phyloP scores from a whole-genome alignment of 1,140 invertebrate genomes.

The Eriocheir sinensis region DNA sequence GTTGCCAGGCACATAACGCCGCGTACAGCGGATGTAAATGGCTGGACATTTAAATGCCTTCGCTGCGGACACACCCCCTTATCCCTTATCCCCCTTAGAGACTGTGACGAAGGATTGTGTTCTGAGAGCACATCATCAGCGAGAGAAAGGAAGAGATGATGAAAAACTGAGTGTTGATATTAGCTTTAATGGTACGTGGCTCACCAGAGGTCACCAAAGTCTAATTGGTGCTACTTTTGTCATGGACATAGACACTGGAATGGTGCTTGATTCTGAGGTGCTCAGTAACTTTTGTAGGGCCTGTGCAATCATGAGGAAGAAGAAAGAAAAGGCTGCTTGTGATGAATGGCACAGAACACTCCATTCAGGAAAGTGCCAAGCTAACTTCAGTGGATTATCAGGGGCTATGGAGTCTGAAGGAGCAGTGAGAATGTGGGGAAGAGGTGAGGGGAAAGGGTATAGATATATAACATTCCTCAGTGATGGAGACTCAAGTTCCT shows the following conservation, averaged over 20 bases:
- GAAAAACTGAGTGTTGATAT: neutral
- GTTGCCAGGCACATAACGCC: too few species aligned
- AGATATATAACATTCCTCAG: constrained; percentile 40
- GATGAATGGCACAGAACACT: neutral
- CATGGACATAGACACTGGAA: constrained; percentile 21
- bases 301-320: constrained; percentile 30
- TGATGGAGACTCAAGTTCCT: too few species aligned
- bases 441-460: constrained; percentile 32
- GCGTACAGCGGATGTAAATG: too few species aligned
- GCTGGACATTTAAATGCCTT: too few species aligned
- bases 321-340: neutral
- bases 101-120: neutral
- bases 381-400: constrained; percentile 15
- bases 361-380: constrained; percentile 54
- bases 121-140: neutral
- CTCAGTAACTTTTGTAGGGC: constrained; percentile 45
- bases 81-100: too few species aligned
- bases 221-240: constrained; percentile 8
- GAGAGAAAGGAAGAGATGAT: constrained; percentile 9
- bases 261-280: neutral
- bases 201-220: constrained; percentile 31
- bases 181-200: constrained; percentile 31
- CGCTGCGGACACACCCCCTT: too few species aligned
- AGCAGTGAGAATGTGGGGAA: constrained; percentile 42
- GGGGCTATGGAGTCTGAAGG: constrained; percentile 40